Evolutionary conservation across 1,140 invertebrate genomes (phyloP).

Genomic region (Bradynema listronoti): DNA sequence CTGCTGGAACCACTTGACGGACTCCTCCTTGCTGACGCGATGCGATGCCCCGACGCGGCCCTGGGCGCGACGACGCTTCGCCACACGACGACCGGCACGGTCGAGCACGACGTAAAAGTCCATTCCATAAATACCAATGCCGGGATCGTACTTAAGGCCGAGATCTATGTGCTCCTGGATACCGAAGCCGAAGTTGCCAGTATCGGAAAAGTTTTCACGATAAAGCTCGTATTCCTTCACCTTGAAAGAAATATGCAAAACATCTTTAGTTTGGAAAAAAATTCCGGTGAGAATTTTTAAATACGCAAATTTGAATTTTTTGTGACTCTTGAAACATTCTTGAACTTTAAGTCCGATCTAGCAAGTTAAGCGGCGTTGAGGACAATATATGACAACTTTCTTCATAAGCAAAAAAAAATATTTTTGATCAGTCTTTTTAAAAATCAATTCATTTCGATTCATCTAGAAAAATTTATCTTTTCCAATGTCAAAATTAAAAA

Average conservation of each 20-base stretch:
- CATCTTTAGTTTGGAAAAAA: too few relatives aligned
- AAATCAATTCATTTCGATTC: too few relatives aligned
- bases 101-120: constrained; percentile 98
- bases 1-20: constrained; percentile 99
- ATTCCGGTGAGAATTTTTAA: too few relatives aligned
- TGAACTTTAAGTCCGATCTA: too few relatives aligned
- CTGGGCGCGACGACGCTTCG: constrained; percentile 80
- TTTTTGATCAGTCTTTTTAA: too few relatives aligned
- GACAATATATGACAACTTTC: too few relatives aligned
- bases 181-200: constrained; percentile 98
- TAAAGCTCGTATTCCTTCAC: constrained; percentile 97
- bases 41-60: constrained; percentile 85
- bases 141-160: constrained; percentile 98
- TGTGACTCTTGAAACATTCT: too few relatives aligned
- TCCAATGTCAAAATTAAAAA: too few relatives aligned
- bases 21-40: constrained; percentile 88
- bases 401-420: too few relatives aligned
- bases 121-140: constrained; percentile 95
- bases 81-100: constrained; percentile 90
- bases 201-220: constrained; percentile 92
- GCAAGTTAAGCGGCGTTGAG: too few relatives aligned
- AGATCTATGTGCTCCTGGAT: constrained; percentile 99
- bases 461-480: too few relatives aligned
- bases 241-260: constrained; percentile 65
- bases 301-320: too few relatives aligned